Evolutionary conservation across 2,113 vertebrate genomes (phyloP), one percentile per base, ranked within the genome.

Genomic region (Nycticorax nycticorax): DNA sequence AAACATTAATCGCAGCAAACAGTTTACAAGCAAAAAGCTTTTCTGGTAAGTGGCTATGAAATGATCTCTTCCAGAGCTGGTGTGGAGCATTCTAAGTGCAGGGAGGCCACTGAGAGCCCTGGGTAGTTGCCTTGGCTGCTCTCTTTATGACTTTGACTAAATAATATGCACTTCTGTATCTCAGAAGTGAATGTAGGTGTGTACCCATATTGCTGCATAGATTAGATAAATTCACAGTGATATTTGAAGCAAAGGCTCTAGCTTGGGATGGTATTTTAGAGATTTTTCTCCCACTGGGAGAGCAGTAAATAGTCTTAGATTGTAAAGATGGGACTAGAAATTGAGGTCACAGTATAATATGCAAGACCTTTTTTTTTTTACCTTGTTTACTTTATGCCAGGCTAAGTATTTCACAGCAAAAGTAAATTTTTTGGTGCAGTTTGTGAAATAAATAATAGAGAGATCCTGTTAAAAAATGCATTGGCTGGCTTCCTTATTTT

Each of bases 371-470:
- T 74, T 67, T 85, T 85, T 81, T 64, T 52, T 45, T 33, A 63
- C 56, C 73, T 92, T 96, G 83, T 94, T 96, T 95, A 85, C 79
- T 95, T 93, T 89, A 73, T 92, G 48, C 67, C 12, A 12, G 76
- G 76, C 83, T 92, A 92, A 94, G 92, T 96, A 92, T 93, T 97
- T 91, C 89, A 50, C 47, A 91, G 80, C 48, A 92, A 69, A 92
- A 95, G 62, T 89, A 85, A 78, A 37, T 82, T 91, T 94, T 94
- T 97, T 95, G 71, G 71, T 89, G 87, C 74, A 82, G 91, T 89
- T 92, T 91, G 66, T 92, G 81, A 85, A 95, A 95, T 97, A 96
- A 97, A 95, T 97, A 95, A 95, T 94, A 75, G 88, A 90, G 81
- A 75, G 63, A 73, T 76, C 59, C 74, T 93, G 69, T 95, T 97